Evolutionary conservation across 2,888 invertebrate genomes (phyloP).

Genomic region (Malthinus seriepunctatus): DNA sequence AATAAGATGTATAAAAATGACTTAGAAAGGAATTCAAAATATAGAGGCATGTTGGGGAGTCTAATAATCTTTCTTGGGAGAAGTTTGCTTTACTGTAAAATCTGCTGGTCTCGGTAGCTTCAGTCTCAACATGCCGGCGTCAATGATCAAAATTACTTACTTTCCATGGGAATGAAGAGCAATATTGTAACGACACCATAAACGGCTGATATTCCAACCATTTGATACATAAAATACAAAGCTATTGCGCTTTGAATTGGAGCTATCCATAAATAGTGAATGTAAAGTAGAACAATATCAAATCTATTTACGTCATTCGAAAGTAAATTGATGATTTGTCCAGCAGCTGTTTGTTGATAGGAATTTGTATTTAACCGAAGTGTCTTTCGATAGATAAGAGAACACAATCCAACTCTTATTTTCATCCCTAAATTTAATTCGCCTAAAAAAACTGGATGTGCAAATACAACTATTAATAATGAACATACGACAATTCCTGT

Average conservation of each 20-base stretch:
- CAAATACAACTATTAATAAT: background rate
- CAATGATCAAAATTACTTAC: slow-evolving; percentile 40
- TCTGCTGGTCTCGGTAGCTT: too few species aligned
- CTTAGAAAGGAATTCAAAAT: too few species aligned
- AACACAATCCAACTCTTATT: slow-evolving; percentile 78
- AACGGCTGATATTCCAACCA: slow-evolving; percentile 58
- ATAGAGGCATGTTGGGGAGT: too few species aligned
- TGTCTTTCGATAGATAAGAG: slow-evolving; percentile 79
- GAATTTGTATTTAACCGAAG: slow-evolving; percentile 77
- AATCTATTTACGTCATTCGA: slow-evolving; percentile 60
- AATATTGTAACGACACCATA: slow-evolving; percentile 59
- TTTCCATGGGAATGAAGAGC: slow-evolving; percentile 55
- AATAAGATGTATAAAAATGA: too few species aligned
- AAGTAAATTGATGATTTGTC: background rate
- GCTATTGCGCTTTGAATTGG: slow-evolving; percentile 65
- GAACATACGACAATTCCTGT: background rate
- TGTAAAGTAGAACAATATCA: slow-evolving; percentile 76
- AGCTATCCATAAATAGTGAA: slow-evolving; percentile 80
- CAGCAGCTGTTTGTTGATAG: slow-evolving; percentile 54
- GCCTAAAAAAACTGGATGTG: slow-evolving; percentile 55
- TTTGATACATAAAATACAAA: slow-evolving; percentile 67
- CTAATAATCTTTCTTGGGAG: too few species aligned
- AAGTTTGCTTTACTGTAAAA: too few species aligned
- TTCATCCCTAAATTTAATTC: slow-evolving; percentile 82
- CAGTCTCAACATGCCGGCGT: too few species aligned